A percentile compares a stretch with the other conserved stretches of the same genome.
Conservation (phyloP, 2,113 vertebrate species). For the Mormyrus iriodes region DNA sequence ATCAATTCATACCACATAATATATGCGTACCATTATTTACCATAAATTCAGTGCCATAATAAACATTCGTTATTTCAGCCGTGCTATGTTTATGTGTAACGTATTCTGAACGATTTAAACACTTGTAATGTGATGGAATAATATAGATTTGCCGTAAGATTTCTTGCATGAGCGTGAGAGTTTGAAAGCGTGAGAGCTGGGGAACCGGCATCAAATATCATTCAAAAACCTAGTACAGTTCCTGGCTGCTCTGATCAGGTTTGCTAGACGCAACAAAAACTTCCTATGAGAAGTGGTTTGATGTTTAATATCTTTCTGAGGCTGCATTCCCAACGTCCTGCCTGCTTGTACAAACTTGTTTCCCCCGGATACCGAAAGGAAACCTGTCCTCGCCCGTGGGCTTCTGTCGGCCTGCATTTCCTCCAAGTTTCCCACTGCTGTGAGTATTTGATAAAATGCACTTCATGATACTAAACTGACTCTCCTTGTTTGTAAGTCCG, state of each 20-base stretch:
- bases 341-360: background rate
- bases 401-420: background rate
- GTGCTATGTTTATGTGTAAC: background rate
- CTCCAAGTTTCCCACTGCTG: background rate
- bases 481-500: background rate
- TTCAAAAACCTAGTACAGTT: background rate
- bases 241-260: background rate
- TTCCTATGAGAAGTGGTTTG: background rate
- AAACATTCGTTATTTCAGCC: background rate
- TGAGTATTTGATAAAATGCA: background rate
- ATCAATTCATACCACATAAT: background rate
- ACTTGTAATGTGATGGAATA: background rate
- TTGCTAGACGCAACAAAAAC: background rate
- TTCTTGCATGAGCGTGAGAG: background rate
- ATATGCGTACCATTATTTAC: background rate
- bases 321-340: background rate
- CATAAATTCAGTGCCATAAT: background rate
- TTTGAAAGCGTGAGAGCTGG: background rate
- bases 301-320: background rate
- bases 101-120: background rate
- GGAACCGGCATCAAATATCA: too few species aligned
- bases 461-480: background rate
- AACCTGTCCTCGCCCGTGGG: background rate
- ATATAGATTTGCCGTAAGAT: background rate
- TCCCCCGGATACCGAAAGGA: background rate